Percentiles rank a stretch among this genome's conserved stretches.
Conservation (phyloP, 2,797 vertebrate genomes). For the Lutjanus campechanus region DNA sequence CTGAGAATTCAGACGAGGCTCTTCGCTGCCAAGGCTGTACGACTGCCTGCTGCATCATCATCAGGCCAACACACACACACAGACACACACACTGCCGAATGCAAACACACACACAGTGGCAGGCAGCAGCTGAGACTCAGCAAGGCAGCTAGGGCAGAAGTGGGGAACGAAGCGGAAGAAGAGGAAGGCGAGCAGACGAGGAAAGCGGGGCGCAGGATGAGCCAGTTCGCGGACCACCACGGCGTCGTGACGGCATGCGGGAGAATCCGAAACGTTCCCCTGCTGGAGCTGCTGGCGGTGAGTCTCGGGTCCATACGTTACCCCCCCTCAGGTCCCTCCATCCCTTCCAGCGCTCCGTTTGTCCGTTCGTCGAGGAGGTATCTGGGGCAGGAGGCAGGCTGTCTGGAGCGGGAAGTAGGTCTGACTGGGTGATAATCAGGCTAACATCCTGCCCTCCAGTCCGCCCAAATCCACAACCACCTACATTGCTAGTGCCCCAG, state of each 20-base stretch:
- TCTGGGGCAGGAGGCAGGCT: constrained; percentile 67
- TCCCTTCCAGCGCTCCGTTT: constrained; percentile 28
- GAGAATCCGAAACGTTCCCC: constrained; percentile 61
- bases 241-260: constrained; percentile 33
- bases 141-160: constrained; percentile 65
- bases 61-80: constrained; percentile 51
- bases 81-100: constrained; percentile 34
- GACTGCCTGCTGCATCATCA: constrained; percentile 74
- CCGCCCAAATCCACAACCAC: constrained; percentile 45
- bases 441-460: constrained; percentile 63
- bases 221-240: constrained; percentile 58
- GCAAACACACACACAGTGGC: constrained; percentile 60
- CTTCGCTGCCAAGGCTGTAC: constrained; percentile 66
- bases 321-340: constrained; percentile 4
- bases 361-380: constrained; percentile 31
- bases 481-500: constrained; percentile 42
- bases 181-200: constrained; percentile 33
- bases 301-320: constrained; percentile 48
- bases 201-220: constrained; percentile 57
- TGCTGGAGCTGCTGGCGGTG: constrained; percentile 76
- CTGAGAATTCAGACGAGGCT: constrained; percentile 60
- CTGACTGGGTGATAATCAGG: constrained; percentile 63
- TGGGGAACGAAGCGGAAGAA: constrained; percentile 69
- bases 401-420: constrained; percentile 68
- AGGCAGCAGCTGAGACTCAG: constrained; percentile 76